Percentiles rank a stretch among this genome's conserved stretches.
phyloP scores from a whole-genome alignment of 2,113 vertebrate genomes.

The Pomatorhinus ruficollis region DNA sequence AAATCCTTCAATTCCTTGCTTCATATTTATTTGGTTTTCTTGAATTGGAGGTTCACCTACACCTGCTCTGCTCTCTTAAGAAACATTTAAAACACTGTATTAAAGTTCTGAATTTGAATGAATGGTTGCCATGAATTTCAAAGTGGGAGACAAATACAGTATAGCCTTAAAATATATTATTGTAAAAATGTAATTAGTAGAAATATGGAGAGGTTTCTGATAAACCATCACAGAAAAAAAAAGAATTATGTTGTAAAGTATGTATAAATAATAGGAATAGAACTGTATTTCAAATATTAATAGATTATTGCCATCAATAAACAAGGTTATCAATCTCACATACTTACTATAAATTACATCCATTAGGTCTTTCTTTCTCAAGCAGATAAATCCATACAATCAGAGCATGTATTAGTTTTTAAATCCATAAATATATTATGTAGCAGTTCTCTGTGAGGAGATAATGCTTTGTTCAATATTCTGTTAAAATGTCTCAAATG shows the following conservation, averaged over 20 bases:
- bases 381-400: conserved; percentile 4
- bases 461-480: conserved; percentile 34
- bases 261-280: conserved; percentile 10
- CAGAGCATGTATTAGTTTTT: not conserved
- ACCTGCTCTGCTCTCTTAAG: not conserved
- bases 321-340: conserved; percentile 50
- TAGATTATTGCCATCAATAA: conserved; percentile 50
- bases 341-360: conserved; percentile 23
- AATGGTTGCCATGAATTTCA: not conserved
- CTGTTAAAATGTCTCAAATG: conserved; percentile 29
- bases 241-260: not conserved
- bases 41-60: not conserved
- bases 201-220: not conserved
- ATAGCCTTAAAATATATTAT: not conserved
- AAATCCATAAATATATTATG: conserved; percentile 26
- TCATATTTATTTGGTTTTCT: not conserved
- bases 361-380: conserved; percentile 44
- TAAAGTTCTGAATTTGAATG: not conserved
- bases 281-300: conserved; percentile 69
- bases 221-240: not conserved
- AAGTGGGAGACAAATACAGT: not conserved
- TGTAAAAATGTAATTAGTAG: not conserved
- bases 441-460: conserved; percentile 30
- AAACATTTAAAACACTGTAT: not conserved
- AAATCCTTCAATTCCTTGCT: not conserved